Evolutionary conservation across 2,113 vertebrate species (phyloP).

Genomic region (Collichthys lucidus): DNA sequence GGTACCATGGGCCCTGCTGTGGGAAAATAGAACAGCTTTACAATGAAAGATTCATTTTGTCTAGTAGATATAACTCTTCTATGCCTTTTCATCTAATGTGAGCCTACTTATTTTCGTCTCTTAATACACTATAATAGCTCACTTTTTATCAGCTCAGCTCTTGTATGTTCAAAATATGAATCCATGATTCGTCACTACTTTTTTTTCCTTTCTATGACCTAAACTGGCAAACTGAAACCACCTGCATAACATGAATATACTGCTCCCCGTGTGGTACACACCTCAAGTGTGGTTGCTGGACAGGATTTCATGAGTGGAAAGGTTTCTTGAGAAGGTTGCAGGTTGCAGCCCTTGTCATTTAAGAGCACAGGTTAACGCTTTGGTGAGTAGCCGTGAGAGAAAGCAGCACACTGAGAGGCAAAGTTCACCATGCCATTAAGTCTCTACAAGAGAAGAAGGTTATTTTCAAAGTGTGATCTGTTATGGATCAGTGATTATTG

Average conservation of each 20-base stretch:
- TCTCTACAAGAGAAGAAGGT: not conserved
- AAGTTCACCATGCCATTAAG: conserved; percentile 13
- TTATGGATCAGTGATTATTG: conserved; percentile 7
- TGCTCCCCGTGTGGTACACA: not conserved
- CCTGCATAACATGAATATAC: conserved; percentile 24
- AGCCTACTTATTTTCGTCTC: conserved; percentile 8
- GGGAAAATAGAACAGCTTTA: conserved; percentile 2
- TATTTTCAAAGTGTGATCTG: conserved; percentile 9
- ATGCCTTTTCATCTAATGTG: not conserved
- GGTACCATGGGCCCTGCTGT: not conserved
- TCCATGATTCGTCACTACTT: not conserved
- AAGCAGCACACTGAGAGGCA: conserved; percentile 32
- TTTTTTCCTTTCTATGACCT: not conserved
- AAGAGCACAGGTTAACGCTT: conserved; percentile 44
- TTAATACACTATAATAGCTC: conserved; percentile 8
- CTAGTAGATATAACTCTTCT: not conserved
- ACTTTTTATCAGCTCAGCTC: conserved; percentile 25
- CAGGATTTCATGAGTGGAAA: conserved; percentile 46
- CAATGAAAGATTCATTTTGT: conserved; percentile 16
- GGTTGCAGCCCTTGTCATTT: conserved; percentile 50
- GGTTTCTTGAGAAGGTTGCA: conserved; percentile 4
- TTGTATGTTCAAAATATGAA: not conserved
- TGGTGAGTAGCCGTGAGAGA: conserved; percentile 41
- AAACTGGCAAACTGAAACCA: conserved; percentile 28
- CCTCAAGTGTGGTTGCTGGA: conserved; percentile 2